Evolutionary conservation across 2,113 vertebrate species (phyloP).

Genomic region (Malurus melanocephalus): DNA sequence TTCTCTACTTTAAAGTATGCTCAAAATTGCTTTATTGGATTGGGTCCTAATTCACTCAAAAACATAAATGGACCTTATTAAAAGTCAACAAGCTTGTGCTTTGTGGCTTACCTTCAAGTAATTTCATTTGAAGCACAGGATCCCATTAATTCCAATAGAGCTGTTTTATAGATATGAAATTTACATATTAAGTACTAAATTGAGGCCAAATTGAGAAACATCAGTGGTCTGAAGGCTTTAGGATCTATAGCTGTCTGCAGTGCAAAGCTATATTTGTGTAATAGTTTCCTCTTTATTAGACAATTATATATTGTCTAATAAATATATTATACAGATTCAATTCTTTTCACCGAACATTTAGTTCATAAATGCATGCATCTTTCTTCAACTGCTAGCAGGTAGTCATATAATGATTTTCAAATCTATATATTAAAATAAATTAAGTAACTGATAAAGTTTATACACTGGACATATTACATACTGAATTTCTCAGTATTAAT

Average conservation of each 20-base stretch:
- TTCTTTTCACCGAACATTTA: background rate
- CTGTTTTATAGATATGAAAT: slow-evolving; percentile 25
- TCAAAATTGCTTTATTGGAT: background rate
- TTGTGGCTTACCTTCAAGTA: slow-evolving; percentile 22
- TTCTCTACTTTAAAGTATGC: background rate
- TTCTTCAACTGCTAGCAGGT: slow-evolving; percentile 16
- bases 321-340: background rate
- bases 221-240: background rate
- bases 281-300: background rate
- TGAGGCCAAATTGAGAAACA: background rate
- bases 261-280: background rate
- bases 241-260: background rate
- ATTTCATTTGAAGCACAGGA: slow-evolving; percentile 19
- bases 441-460: background rate
- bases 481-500: slow-evolving; percentile 15
- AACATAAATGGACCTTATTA: slow-evolving; percentile 13
- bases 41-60: background rate
- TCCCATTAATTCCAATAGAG: slow-evolving; percentile 18
- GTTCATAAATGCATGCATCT: background rate
- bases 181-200: slow-evolving; percentile 26
- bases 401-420: background rate
- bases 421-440: background rate
- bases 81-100: slow-evolving; percentile 5
- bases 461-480: background rate
- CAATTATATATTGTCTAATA: background rate